These are phyloP conservation scores for Numenius phaeopus DNA, from an alignment of 2,797 vertebrate species.

Conservation along the genomic window DNA sequence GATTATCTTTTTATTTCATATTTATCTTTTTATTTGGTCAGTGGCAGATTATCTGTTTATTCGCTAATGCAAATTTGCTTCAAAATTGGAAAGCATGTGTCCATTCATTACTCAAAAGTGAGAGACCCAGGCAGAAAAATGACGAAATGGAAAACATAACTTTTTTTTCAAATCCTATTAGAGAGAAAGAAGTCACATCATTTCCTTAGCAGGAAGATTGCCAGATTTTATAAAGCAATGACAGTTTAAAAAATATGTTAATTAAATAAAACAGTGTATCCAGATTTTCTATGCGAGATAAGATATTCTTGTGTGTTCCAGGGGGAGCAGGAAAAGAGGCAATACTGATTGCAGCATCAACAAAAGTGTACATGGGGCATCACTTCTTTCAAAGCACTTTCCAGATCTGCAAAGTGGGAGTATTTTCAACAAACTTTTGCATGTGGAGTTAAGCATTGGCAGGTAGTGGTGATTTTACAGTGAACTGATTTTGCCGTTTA, in stretches of 20 bases:
- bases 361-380: background rate
- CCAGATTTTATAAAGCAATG: background rate
- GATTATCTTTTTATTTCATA: background rate
- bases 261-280: background rate
- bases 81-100: background rate
- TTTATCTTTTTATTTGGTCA: background rate
- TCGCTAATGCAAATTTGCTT: background rate
- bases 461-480: slow-evolving; percentile 17
- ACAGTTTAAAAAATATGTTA: background rate
- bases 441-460: background rate
- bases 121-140: background rate
- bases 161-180: background rate
- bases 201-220: background rate
- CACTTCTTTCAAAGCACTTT: background rate
- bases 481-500: slow-evolving; percentile 4
- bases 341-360: background rate
- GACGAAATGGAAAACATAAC: background rate
- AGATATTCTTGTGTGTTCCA: background rate
- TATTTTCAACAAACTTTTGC: background rate
- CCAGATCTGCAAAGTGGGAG: background rate
- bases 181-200: background rate
- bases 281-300: background rate
- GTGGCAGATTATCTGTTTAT: background rate
- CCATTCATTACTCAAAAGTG: background rate
- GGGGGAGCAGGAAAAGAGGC: background rate